Evolutionary conservation across 2,113 vertebrate species (phyloP).

Genomic region (Takifugu bimaculatus): DNA sequence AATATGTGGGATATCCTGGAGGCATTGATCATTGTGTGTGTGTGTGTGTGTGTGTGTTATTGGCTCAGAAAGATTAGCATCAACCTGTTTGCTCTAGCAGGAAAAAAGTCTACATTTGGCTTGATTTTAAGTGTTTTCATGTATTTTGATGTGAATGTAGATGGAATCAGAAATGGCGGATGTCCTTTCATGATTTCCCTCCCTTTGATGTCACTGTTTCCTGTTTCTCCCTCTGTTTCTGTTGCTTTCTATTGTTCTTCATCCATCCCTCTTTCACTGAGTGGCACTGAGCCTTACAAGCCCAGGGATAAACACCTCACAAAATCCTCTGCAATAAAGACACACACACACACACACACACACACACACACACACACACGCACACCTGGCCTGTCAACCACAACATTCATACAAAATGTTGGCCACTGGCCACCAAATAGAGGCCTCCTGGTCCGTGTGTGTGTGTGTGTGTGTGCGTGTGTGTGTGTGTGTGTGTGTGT

Average conservation of each 20-base stretch:
- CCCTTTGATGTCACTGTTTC: slow-evolving; percentile 11
- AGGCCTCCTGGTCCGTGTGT: slow-evolving; percentile 20
- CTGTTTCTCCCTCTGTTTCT: slow-evolving; percentile 33
- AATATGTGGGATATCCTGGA: no score
- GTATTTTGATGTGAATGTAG: no score
- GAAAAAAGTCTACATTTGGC: no score
- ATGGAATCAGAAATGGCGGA: background rate
- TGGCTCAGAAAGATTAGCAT: background rate
- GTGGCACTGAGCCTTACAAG: slow-evolving; percentile 49
- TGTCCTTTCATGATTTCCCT: slow-evolving; percentile 7
- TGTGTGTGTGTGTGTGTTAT: slow-evolving; percentile 4
- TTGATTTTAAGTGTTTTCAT: no score
- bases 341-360: background rate
- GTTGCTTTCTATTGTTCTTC: slow-evolving; percentile 7
- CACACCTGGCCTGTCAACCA: slow-evolving; percentile 41
- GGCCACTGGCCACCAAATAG: slow-evolving; percentile 34
- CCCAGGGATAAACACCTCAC: slow-evolving; percentile 52
- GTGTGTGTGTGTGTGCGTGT: background rate
- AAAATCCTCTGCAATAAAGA: slow-evolving; percentile 34
- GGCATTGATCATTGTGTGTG: background rate
- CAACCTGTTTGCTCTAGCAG: background rate
- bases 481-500: background rate
- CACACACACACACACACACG: no score
- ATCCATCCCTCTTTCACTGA: slow-evolving; percentile 42
- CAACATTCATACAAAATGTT: slow-evolving; percentile 51